Base-by-base conservation (phyloP, 1,140 invertebrate genomes). In the Thalassaphorura encarpata region DNA sequence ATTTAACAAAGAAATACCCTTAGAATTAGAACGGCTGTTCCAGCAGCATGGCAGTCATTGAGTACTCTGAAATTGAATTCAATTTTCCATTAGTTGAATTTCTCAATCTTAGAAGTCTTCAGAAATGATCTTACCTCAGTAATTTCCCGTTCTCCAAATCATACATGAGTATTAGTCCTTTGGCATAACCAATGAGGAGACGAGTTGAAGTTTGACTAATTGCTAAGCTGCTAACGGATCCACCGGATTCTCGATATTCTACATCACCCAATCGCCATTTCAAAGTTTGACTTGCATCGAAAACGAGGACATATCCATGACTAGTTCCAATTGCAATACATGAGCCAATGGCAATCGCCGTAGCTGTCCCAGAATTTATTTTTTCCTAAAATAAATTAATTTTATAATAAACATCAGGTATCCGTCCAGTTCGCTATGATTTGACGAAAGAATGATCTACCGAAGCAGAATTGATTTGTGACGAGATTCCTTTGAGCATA, bases 201-300 rank as follows among this genome's bases (percentile, higher is more conserved):
- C 92, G 77, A 5, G 82, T 86, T 43, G 85, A 85, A 63, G 95
- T 89, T 40, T 82, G 75, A 75, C 93, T 96, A 56, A 95, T 89
- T 47, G 87, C 80, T 31, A 96, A 71, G 41, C 76, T 73, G 24
- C 91, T 91, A 15, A 96, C 85, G 8, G 91, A 82, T 42, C 85
- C 85, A 67, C 85, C 81, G 54, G 85, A 80, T 56, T 75, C 75
- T 50, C 84, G 81, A 29, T 78, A 75, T 64, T 84, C 81, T 64
- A 71, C 70, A 56, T 69, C 72, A 2, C 76, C 77, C 23, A 80
- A 63, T 66, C 77, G 91, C 86, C 87, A 95, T 70, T 88, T 81
- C 58, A 96, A 72, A 18, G 80, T 85, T 72, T 91, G 87, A 24
- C 82, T 79, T 2, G 77, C 76, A 77, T 91, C 89, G 77, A 97